phyloP scores from a whole-genome alignment of 1,140 invertebrate species.

The Cydia strobilella region DNA sequence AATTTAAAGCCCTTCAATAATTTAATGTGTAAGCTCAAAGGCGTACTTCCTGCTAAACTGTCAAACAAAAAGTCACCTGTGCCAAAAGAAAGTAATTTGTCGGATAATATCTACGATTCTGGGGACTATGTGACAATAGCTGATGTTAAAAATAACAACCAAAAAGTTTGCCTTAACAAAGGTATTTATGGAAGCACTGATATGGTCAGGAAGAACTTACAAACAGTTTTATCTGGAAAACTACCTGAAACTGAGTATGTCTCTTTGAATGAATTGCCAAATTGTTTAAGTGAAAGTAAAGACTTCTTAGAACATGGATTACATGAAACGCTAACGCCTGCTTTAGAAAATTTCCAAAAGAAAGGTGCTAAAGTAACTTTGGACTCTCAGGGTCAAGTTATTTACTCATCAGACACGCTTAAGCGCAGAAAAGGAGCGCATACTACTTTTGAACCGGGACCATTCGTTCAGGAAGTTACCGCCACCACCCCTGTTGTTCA shows the following conservation, averaged over 20 bases:
- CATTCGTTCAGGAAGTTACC: slow-evolving; percentile 84
- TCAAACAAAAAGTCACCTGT: slow-evolving; percentile 78
- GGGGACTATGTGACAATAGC: slow-evolving; percentile 93
- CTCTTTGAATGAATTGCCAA: slow-evolving; percentile 89
- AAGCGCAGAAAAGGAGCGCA: slow-evolving; percentile 89
- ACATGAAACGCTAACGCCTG: slow-evolving; percentile 55
- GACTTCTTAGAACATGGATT: slow-evolving; percentile 70
- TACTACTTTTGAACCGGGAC: slow-evolving; percentile 91
- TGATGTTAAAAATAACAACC: slow-evolving; percentile 88
- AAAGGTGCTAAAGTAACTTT: slow-evolving; percentile 91
- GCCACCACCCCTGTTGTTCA: slow-evolving; percentile 72
- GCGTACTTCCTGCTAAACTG: slow-evolving; percentile 80
- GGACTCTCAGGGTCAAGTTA: slow-evolving; percentile 93
- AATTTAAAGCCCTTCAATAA: slow-evolving; percentile 81
- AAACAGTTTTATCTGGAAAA: slow-evolving; percentile 80
- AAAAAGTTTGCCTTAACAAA: slow-evolving; percentile 79
- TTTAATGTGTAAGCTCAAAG: slow-evolving; percentile 84
- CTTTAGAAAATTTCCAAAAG: slow-evolving; percentile 68
- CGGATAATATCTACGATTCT: slow-evolving; percentile 79
- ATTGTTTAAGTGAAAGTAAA: slow-evolving; percentile 78
- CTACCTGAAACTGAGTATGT: slow-evolving; percentile 87
- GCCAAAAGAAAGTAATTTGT: slow-evolving; percentile 71
- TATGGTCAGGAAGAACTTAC: slow-evolving; percentile 80
- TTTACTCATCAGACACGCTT: slow-evolving; percentile 93
- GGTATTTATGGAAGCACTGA: slow-evolving; percentile 81